Conservation (phyloP, 2,797 vertebrate species). For the Sciurus vulgaris region DNA sequence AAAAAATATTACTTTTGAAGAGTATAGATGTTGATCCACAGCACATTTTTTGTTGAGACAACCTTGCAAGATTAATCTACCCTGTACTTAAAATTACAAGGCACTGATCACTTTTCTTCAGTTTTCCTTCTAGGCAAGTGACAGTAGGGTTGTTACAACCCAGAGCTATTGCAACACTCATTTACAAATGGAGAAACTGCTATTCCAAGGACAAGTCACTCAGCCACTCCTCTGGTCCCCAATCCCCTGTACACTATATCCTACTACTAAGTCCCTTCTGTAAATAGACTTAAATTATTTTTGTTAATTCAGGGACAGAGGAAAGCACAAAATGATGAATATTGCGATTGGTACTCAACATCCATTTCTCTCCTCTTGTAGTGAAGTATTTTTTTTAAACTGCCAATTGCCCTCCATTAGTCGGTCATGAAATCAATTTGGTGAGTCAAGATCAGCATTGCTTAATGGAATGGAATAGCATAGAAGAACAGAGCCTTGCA, state of each 20-base stretch:
- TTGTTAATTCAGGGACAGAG: not conserved
- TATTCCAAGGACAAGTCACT: not conserved
- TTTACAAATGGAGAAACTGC: not conserved
- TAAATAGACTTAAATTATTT: not conserved
- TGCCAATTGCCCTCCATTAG: conserved; percentile 10
- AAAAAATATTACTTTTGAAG: not conserved
- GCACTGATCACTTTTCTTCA: not conserved
- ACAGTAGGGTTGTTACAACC: not conserved
- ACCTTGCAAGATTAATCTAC: not conserved
- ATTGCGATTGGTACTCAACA: not conserved
- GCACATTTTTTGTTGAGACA: not conserved
- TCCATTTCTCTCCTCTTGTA: conserved; percentile 20
- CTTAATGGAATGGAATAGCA: not conserved
- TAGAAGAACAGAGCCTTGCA: not conserved
- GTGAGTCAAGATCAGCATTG: not conserved
- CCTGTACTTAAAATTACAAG: not conserved
- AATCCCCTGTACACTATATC: not conserved
- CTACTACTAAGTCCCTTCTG: not conserved
- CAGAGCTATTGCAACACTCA: not conserved
- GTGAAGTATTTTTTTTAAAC: not conserved
- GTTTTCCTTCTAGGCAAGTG: not conserved
- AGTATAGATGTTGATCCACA: not conserved
- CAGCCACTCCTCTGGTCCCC: not conserved
- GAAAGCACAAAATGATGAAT: not conserved
- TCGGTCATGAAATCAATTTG: not conserved